phyloP scores from a whole-genome alignment of 2,888 invertebrate species.

The Acronicta aceris region DNA sequence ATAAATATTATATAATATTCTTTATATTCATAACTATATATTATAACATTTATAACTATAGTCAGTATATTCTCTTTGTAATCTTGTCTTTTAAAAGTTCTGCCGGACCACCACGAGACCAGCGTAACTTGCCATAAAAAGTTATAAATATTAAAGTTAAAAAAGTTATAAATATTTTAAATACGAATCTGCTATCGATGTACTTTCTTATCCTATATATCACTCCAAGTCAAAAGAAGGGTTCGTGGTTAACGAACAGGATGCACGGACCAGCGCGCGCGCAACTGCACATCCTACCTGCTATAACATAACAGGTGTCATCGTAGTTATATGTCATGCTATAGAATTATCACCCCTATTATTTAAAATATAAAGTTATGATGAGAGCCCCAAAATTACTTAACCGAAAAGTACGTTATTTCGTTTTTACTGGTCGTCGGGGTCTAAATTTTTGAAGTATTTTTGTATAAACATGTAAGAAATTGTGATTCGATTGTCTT shows the following conservation, averaged over 20 bases:
- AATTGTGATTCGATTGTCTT: too few relatives aligned
- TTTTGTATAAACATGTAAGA: not conserved
- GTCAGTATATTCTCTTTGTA: too few relatives aligned
- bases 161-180: too few relatives aligned
- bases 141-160: too few relatives aligned
- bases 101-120: too few relatives aligned
- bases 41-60: too few relatives aligned
- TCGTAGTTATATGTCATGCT: conserved; percentile 1
- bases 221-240: conserved; percentile 21
- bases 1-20: too few relatives aligned
- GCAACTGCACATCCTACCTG: conserved; percentile 27
- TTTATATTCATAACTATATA: too few relatives aligned
- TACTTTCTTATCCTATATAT: not conserved
- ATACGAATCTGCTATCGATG: too few relatives aligned
- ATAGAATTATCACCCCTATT: conserved; percentile 27
- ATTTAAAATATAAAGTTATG: not conserved
- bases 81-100: too few relatives aligned
- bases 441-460: not conserved
- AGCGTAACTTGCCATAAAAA: too few relatives aligned
- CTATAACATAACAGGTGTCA: conserved; percentile 42
- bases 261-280: conserved; percentile 46
- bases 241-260: conserved; percentile 52
- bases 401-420: conserved; percentile 3
- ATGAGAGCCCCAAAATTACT: conserved; percentile 16
- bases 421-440: conserved; percentile 6